A percentile compares a stretch with the other conserved stretches of the same genome.
phyloP scores from a whole-genome alignment of 2,113 vertebrate genomes.

The Holacanthus passer region DNA sequence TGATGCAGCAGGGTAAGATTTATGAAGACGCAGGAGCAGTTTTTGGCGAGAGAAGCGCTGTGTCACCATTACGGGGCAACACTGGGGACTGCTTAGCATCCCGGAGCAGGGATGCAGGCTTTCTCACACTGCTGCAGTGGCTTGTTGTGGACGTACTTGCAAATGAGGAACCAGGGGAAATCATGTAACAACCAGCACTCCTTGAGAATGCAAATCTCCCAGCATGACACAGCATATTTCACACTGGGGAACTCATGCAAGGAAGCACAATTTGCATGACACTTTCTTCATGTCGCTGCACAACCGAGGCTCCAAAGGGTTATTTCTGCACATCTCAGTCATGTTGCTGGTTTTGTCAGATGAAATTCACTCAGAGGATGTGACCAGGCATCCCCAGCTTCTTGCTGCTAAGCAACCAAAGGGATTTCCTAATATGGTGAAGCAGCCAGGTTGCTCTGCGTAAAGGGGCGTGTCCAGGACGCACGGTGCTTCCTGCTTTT shows the following conservation, averaged over 20 bases:
- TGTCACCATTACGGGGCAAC: slow-evolving; percentile 68
- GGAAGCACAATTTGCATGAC: not conserved
- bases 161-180: slow-evolving; percentile 30
- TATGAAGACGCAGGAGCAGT: slow-evolving; percentile 62
- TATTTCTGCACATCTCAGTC: not conserved
- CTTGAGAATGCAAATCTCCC: slow-evolving; percentile 35
- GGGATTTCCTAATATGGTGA: slow-evolving; percentile 84
- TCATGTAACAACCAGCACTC: slow-evolving; percentile 4
- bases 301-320: not conserved
- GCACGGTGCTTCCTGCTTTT: slow-evolving; percentile 61
- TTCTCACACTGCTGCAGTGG: slow-evolving; percentile 47
- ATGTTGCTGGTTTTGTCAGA: slow-evolving; percentile 18
- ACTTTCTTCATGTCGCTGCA: not conserved
- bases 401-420: slow-evolving; percentile 79
- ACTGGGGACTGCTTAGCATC: slow-evolving; percentile 49
- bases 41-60: slow-evolving; percentile 73
- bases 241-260: slow-evolving; percentile 10
- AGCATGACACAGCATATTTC: slow-evolving; percentile 56
- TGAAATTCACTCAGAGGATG: slow-evolving; percentile 8
- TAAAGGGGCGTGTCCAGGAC: slow-evolving; percentile 71
- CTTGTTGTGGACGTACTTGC: slow-evolving; percentile 10
- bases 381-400: slow-evolving; percentile 76
- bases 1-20: slow-evolving; percentile 69
- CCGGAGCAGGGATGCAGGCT: slow-evolving; percentile 36
- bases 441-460: slow-evolving; percentile 58